phyloP scores from a whole-genome alignment of 2,888 invertebrate species.

The Sipha maydis region DNA sequence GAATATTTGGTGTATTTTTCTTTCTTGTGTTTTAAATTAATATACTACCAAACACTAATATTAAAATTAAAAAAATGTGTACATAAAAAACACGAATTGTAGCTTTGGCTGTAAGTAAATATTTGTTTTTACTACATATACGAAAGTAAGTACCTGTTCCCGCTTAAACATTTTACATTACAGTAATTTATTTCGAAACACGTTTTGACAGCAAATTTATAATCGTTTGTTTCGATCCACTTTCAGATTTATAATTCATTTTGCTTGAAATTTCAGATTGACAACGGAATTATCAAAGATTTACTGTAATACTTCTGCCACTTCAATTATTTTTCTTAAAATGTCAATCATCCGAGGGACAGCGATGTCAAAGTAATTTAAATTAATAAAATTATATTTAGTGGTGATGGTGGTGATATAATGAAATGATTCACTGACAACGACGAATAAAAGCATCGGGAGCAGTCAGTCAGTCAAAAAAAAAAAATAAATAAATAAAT shows the following conservation, averaged over 20 bases:
- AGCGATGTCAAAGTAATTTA: conserved; percentile 24
- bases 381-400: conserved; percentile 46
- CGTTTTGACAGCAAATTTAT: not conserved
- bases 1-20: not conserved
- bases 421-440: conserved; percentile 54
- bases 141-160: not conserved
- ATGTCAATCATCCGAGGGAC: not conserved
- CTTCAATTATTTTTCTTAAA: conserved; percentile 9
- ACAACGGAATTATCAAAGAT: not conserved
- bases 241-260: not conserved
- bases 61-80: not conserved
- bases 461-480: conserved; percentile 35
- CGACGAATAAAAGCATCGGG: conserved; percentile 31
- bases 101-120: not conserved
- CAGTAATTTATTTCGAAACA: not conserved
- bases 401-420: conserved; percentile 32
- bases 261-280: not conserved
- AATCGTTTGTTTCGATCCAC: not conserved
- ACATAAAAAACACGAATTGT: not conserved
- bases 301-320: not conserved
- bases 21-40: not conserved
- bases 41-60: not conserved
- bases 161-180: not conserved
- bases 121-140: not conserved
- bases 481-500: too few species aligned